Evolutionary conservation across 2,113 vertebrate species (phyloP).

Genomic region (Sakesphorus luctuosus): DNA sequence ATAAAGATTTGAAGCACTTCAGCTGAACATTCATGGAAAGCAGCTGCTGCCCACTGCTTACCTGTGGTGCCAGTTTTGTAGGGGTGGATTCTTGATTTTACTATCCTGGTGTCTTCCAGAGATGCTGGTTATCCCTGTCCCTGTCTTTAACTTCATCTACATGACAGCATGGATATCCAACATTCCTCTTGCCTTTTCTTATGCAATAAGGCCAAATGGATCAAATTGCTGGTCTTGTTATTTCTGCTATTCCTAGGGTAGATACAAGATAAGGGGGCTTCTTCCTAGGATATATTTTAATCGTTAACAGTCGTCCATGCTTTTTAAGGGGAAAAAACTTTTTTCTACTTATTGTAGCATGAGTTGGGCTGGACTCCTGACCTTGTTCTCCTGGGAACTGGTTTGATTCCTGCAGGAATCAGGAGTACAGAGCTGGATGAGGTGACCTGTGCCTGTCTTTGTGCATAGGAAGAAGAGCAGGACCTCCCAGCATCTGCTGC

Average conservation of each 20-base stretch:
- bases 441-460: not conserved
- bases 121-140: not conserved
- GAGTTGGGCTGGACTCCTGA: not conserved
- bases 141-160: not conserved
- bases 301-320: not conserved
- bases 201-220: not conserved
- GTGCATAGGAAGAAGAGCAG: not conserved
- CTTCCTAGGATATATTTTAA: not conserved
- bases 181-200: not conserved
- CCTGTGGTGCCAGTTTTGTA: not conserved
- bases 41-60: not conserved
- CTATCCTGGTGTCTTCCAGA: not conserved
- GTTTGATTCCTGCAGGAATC: not conserved
- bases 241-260: not conserved
- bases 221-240: not conserved
- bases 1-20: not conserved
- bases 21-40: not conserved
- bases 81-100: not conserved
- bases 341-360: not conserved
- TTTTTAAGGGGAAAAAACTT: not conserved
- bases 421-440: not conserved
- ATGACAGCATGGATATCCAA: fast-evolving
- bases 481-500: not conserved
- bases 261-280: not conserved
- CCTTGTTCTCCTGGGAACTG: not conserved